Evolutionary conservation across 1,140 invertebrate species (phyloP).

Genomic region (Drosophila sulfurigaster): DNA sequence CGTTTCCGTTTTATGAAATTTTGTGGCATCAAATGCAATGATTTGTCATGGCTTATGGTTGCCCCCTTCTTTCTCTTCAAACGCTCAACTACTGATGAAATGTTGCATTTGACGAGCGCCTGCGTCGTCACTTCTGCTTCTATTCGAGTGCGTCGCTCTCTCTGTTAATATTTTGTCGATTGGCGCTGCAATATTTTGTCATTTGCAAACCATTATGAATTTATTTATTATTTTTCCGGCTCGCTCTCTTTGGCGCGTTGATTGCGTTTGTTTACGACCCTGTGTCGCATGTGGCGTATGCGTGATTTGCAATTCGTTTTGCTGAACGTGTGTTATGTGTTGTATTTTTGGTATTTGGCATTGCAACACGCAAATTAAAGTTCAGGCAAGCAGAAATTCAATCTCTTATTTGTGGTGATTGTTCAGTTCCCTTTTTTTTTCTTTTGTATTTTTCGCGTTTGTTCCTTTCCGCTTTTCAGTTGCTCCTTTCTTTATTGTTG

Average conservation of each 20-base stretch:
- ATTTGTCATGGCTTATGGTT: constrained; percentile 71
- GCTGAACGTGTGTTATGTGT: constrained; percentile 69
- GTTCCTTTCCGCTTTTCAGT: constrained; percentile 45
- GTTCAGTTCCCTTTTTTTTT: constrained; percentile 13
- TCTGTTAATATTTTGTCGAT: constrained; percentile 78
- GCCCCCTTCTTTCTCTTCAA: constrained; percentile 5
- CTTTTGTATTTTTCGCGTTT: constrained; percentile 14
- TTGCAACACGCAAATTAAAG: constrained; percentile 78
- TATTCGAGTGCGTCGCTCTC: constrained; percentile 10
- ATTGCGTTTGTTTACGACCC: constrained; percentile 66
- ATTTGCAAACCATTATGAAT: constrained; percentile 79
- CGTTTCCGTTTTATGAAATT: constrained; percentile 82
- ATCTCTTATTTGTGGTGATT: constrained; percentile 76
- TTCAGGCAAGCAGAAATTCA: constrained; percentile 82
- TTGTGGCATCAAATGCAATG: constrained; percentile 77
- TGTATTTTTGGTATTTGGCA: constrained; percentile 49
- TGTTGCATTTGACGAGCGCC: constrained; percentile 39
- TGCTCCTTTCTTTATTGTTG: constrained; percentile 53
- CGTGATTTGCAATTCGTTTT: constrained; percentile 73
- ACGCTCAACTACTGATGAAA: constrained; percentile 23
- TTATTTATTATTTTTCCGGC: constrained; percentile 76
- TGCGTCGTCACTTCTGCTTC: constrained; percentile 22
- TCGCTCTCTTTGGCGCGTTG: constrained; percentile 49
- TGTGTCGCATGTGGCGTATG: constrained; percentile 57
- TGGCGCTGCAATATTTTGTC: constrained; percentile 79